Evolutionary conservation across 2,888 invertebrate genomes (phyloP), one percentile per base, ranked within the genome.

Genomic region (Noctua fimbriata): DNA sequence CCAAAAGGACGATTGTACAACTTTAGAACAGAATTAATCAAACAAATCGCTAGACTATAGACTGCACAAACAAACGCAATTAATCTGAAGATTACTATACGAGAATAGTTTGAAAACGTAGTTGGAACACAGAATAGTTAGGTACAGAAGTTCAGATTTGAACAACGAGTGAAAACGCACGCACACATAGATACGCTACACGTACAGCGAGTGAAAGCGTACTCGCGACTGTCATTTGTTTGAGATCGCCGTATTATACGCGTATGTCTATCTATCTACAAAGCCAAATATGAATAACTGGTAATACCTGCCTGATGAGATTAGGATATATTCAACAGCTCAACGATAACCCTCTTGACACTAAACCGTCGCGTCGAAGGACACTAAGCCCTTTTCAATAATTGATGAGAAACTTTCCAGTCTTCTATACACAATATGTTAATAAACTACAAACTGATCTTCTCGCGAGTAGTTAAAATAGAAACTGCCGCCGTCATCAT

Each of bases 31-130:
- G 1, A 36, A 66, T 55, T 47, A 60, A 80, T 73, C 52, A 63
- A 80, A 85, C 21, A 67, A 58, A 60, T 79, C 32, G 49, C 21
- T 14, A 52, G 58, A 52, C 63, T 76, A 16, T 47, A n/a, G 47
- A 69, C 41, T 70, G 65, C 69, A 79, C 55, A 28, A 36, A 44
- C 32, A 69, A 72, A 1, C 12, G 52, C 41, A 75, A 85, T 81
- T 81, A 71, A 80, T 81, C 32, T 85, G 49, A 72, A 81, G 49
- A 63, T 63, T 55, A 28, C 58, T 58, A 5, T 21, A 67, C 36
- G 84, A 71, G 55, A 75, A 75, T 80, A 41, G 73, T 81, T 75
- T 65, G 24, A 66, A 52, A 73, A 32, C 49, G 16, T 6, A 7
- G 67, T 49, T 16, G 41, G 6, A n/a, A 0, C 67, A 83, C 44